phyloP scores from a whole-genome alignment of 2,888 invertebrate species.

The Heliothis peltigera region DNA sequence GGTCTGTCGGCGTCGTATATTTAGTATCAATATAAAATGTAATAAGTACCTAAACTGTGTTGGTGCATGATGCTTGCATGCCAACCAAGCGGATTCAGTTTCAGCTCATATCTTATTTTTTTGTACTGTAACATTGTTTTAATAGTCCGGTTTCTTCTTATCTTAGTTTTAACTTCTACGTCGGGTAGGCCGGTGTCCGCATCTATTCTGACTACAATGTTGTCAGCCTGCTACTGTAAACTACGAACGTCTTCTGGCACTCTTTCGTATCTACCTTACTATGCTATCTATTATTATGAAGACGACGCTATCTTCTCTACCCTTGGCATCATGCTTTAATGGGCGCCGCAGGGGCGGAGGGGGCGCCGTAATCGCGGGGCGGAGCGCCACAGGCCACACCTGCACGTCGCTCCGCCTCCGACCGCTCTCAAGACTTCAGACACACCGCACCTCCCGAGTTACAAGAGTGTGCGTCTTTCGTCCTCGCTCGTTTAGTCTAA shows the following conservation, averaged over 20 bases:
- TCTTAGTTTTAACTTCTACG: no score
- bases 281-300: constrained; percentile 8
- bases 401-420: constrained; percentile 66
- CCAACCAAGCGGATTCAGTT: no score
- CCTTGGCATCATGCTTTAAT: neutral
- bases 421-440: constrained; percentile 40
- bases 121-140: no score
- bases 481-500: neutral
- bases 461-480: constrained; percentile 52
- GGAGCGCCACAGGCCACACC: constrained; percentile 69
- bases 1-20: no score
- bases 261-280: neutral
- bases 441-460: constrained; percentile 47
- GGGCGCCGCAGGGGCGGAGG: constrained; percentile 9
- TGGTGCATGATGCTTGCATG: no score
- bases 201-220: neutral
- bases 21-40: no score
- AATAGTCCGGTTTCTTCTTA: no score
- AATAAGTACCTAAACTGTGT: no score
- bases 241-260: neutral
- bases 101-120: no score
- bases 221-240: neutral
- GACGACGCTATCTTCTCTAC: constrained; percentile 12
- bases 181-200: no score
- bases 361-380: constrained; percentile 47